These are phyloP conservation scores for Rhinophrynus dorsalis DNA, from an alignment of 2,797 vertebrate genomes.

Conservation along the genomic window DNA sequence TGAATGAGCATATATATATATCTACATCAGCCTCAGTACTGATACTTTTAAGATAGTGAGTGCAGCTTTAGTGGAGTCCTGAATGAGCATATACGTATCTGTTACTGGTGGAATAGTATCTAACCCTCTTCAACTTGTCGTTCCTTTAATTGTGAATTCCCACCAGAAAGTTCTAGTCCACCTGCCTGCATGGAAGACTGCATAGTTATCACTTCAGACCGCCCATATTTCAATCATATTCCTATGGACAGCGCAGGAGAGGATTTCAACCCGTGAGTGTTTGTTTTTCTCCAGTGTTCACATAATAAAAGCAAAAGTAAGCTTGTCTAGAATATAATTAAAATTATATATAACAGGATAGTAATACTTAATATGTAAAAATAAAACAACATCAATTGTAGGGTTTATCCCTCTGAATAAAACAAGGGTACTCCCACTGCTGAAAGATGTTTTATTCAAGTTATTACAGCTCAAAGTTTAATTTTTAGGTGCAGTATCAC, in stretches of 20 bases:
- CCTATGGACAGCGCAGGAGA: constrained; percentile 61
- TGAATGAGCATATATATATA: too few relatives aligned
- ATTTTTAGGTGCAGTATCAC: too few relatives aligned
- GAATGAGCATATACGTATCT: too few relatives aligned
- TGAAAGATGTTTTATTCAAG: too few relatives aligned
- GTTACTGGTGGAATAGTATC: too few relatives aligned
- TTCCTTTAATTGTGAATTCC: background rate
- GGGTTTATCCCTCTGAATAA: too few relatives aligned
- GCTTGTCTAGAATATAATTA: background rate
- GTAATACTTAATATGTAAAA: too few relatives aligned
- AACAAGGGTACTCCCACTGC: too few relatives aligned
- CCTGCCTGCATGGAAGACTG: background rate
- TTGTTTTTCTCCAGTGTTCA: background rate
- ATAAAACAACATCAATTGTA: background rate
- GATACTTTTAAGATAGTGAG: too few relatives aligned
- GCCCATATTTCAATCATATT: constrained; percentile 18
- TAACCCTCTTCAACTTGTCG: background rate
- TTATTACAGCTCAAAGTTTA: too few relatives aligned
- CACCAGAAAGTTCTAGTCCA: background rate
- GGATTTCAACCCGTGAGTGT: constrained; percentile 73
- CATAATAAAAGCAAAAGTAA: background rate
- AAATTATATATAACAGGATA: background rate
- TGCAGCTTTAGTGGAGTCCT: too few relatives aligned
- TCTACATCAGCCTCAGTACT: too few relatives aligned
- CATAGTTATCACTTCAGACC: background rate